phyloP scores from a whole-genome alignment of 64 coral and sea anemone species.

The Stichodactyla helianthus region DNA sequence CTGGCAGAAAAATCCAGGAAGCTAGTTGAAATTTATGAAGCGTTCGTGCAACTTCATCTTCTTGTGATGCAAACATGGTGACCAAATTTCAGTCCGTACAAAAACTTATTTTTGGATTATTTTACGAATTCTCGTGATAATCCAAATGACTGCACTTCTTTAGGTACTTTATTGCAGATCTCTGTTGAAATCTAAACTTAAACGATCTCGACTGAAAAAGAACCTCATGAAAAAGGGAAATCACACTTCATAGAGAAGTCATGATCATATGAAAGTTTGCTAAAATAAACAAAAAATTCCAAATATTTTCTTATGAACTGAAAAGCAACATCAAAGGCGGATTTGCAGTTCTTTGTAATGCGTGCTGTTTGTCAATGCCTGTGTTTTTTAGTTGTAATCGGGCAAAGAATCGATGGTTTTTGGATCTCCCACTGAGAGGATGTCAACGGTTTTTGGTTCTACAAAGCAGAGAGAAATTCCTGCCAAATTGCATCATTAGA shows the following conservation, averaged over 20 bases:
- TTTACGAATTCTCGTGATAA: not conserved
- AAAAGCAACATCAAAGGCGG: not conserved
- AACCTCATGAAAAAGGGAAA: not conserved
- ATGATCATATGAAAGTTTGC: not conserved
- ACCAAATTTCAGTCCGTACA: not conserved
- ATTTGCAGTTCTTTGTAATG: not conserved
- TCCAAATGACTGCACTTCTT: not conserved
- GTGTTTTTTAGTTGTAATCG: constrained; percentile 2
- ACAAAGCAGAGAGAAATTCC: not conserved
- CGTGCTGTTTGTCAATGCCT: not conserved
- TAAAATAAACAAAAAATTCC: not conserved
- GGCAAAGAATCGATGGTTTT: not conserved
- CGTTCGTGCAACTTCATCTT: not conserved
- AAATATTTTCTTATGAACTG: not conserved
- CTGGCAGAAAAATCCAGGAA: not conserved
- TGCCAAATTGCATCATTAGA: constrained; percentile 35
- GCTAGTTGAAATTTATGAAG: not conserved
- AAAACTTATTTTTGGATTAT: not conserved
- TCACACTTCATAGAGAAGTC: not conserved
- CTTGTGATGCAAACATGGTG: not conserved
- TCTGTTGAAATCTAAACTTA: not conserved
- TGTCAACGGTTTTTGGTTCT: not conserved
- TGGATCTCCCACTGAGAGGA: not conserved
- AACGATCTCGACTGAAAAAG: not conserved
- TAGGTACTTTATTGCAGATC: not conserved